Evolutionary conservation across 2,797 vertebrate species (phyloP).

Genomic region (Paratrypauchen microcephalus): DNA sequence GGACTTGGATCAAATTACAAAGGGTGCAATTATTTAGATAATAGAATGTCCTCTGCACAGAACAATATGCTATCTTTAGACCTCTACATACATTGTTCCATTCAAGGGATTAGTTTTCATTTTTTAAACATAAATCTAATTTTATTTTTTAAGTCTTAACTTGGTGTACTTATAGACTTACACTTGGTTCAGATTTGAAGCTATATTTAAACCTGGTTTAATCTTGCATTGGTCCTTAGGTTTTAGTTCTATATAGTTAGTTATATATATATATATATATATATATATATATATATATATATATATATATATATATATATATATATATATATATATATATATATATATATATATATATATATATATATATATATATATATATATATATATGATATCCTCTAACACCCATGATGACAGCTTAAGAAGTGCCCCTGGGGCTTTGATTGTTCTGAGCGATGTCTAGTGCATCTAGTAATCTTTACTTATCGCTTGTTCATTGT

Average conservation of each 20-base stretch:
- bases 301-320: conserved; percentile 1
- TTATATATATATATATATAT: background rate
- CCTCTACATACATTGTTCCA: no score
- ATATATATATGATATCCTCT: background rate
- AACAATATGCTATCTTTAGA: no score
- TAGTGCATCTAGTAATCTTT: conserved; percentile 31
- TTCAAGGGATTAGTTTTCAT: no score
- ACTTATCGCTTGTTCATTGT: conserved; percentile 28
- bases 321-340: conserved; percentile 3
- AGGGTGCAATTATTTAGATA: no score
- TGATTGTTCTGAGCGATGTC: conserved; percentile 16
- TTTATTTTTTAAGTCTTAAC: background rate
- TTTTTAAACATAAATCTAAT: no score
- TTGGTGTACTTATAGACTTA: background rate
- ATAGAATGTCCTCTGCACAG: no score
- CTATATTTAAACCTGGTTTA: background rate
- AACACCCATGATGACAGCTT: conserved; percentile 11
- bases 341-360: background rate
- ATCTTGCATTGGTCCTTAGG: background rate
- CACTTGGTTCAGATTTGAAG: background rate
- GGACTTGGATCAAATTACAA: no score
- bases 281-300: background rate
- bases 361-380: background rate
- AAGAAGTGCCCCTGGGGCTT: conserved; percentile 13
- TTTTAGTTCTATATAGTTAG: no score